phyloP scores from a whole-genome alignment of 92 coral and sea anemone species.

The Porites evermanni region DNA sequence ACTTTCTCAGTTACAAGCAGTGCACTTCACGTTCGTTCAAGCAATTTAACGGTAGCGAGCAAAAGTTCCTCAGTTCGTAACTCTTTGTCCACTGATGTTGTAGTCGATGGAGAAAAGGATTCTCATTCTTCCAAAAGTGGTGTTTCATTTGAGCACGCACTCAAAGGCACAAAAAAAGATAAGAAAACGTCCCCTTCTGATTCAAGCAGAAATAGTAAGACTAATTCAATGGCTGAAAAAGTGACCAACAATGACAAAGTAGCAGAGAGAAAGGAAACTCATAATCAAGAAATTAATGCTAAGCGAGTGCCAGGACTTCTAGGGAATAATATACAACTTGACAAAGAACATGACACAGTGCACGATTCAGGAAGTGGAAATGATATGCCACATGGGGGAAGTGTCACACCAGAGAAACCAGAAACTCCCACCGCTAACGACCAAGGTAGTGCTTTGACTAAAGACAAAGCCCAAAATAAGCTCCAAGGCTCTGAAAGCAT shows the following conservation, averaged over 20 bases:
- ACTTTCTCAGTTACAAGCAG: too few relatives aligned
- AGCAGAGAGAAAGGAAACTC: neutral
- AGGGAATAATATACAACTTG: neutral
- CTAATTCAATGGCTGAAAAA: neutral
- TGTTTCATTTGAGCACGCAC: too few relatives aligned
- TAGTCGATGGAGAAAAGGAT: too few relatives aligned
- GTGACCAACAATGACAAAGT: neutral
- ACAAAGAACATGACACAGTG: neutral
- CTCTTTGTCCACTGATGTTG: too few relatives aligned
- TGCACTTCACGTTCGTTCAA: too few relatives aligned
- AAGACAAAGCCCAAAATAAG: neutral
- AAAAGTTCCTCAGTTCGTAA: too few relatives aligned
- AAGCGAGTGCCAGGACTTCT: neutral
- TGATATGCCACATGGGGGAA: neutral
- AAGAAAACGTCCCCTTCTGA: too few relatives aligned
- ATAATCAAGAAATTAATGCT: neutral
- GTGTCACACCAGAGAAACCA: neutral
- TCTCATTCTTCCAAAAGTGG: too few relatives aligned
- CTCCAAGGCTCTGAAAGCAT: neutral
- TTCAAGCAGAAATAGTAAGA: too few relatives aligned
- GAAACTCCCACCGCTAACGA: neutral
- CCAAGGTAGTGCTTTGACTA: neutral
- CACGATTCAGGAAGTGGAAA: neutral
- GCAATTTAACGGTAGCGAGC: too few relatives aligned
- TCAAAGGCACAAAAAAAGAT: too few relatives aligned